Evolutionary conservation across 2,113 vertebrate genomes (phyloP).

Genomic region (Uropsilus gracilis): DNA sequence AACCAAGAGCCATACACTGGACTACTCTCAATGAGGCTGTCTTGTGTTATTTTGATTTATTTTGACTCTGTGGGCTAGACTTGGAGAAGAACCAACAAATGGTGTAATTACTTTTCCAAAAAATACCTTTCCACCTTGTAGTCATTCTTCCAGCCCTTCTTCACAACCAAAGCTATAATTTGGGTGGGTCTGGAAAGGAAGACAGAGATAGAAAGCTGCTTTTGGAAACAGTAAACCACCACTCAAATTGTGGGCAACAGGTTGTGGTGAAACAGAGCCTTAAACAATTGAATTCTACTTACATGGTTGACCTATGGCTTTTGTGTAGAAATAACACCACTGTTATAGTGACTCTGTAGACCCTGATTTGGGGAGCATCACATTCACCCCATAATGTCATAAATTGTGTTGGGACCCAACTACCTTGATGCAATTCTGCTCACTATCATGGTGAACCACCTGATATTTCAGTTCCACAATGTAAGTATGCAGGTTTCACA

Average conservation of each 20-base stretch:
- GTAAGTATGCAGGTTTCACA: neutral
- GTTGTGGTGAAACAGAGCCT: neutral
- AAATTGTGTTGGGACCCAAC: neutral
- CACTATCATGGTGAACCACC: neutral
- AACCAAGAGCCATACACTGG: neutral
- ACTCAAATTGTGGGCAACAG: constrained; percentile 1
- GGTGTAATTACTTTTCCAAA: constrained; percentile 60
- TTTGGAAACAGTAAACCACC: constrained; percentile 62
- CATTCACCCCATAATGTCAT: neutral
- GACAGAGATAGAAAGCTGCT: constrained; percentile 51
- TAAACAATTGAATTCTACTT: neutral
- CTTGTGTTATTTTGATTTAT: constrained; percentile 31
- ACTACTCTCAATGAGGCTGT: neutral
- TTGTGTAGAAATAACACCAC: neutral
- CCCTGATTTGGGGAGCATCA: neutral
- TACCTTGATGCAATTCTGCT: neutral
- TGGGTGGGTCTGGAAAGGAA: constrained; percentile 37
- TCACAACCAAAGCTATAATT: constrained; percentile 67
- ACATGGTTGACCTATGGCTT: neutral
- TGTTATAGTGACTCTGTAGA: neutral
- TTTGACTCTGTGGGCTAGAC: constrained; percentile 56
- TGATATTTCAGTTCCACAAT: neutral
- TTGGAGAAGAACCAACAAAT: constrained; percentile 44
- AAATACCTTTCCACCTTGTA: neutral
- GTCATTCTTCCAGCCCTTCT: constrained; percentile 30